Conservation (phyloP, 2,888 invertebrate species). For the Agriopis leucophaearia region DNA sequence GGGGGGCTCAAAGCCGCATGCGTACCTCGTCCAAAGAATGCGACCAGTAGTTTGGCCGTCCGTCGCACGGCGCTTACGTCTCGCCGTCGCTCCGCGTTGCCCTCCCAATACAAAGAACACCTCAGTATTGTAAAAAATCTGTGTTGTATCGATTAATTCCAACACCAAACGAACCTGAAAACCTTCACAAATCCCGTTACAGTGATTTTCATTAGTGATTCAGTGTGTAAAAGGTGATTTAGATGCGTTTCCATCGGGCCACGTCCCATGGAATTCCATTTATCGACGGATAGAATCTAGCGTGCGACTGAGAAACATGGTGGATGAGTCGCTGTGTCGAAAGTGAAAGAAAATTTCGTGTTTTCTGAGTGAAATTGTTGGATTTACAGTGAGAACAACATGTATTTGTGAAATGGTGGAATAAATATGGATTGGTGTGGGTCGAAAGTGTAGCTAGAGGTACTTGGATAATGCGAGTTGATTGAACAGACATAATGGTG, state of each 20-base stretch:
- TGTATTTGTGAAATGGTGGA: conserved; percentile 60
- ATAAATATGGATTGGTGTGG: conserved; percentile 80
- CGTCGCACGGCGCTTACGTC: conserved; percentile 74
- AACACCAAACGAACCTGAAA: conserved; percentile 72
- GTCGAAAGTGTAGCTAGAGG: conserved; percentile 49
- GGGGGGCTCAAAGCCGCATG: conserved; percentile 70
- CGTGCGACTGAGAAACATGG: conserved; percentile 80
- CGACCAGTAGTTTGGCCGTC: conserved; percentile 78
- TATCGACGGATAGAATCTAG: conserved; percentile 86
- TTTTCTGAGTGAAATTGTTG: conserved; percentile 70
- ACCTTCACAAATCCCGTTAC: conserved; percentile 49
- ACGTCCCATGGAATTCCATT: conserved; percentile 85
- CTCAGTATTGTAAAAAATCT: conserved; percentile 83
- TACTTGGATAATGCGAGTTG: conserved; percentile 63
- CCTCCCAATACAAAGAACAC: conserved; percentile 83
- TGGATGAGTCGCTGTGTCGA: conserved; percentile 77
- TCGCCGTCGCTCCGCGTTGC: conserved; percentile 62
- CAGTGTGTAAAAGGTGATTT: conserved; percentile 57
- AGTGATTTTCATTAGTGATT: conserved; percentile 55
- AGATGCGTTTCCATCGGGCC: conserved; percentile 72
- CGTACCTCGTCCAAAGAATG: conserved; percentile 67
- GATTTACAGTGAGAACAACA: conserved; percentile 33
- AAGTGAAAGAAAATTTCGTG: conserved; percentile 71
- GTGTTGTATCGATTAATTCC: conserved; percentile 87
- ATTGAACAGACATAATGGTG: conserved; percentile 79